These are phyloP conservation scores for Eidolon helvum DNA, from an alignment of 2,113 vertebrate genomes.

Conservation along the genomic window DNA sequence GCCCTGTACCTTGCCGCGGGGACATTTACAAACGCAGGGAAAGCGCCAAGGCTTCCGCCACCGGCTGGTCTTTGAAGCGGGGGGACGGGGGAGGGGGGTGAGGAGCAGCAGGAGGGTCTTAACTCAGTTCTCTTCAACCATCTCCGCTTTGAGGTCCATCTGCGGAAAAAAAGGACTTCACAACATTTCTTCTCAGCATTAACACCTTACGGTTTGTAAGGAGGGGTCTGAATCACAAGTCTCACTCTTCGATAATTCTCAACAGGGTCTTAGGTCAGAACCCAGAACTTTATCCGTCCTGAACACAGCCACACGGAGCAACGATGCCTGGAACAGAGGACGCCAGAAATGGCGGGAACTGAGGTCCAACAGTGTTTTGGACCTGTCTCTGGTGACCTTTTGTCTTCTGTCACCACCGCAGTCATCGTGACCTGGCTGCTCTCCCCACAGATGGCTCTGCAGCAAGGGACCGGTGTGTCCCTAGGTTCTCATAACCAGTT, in stretches of 20 bases:
- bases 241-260: not conserved
- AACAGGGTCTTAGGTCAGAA: not conserved
- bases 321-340: fast-evolving
- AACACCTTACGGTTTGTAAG: fast-evolving
- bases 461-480: fast-evolving
- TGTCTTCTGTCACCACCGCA: not conserved
- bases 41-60: not conserved
- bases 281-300: not conserved
- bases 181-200: fast-evolving
- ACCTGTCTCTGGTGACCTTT: not conserved
- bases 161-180: fast-evolving
- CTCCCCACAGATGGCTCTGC: too few species aligned
- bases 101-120: fast-evolving
- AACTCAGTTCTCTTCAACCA: fast-evolving
- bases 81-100: fast-evolving
- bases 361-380: too few species aligned
- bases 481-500: fast-evolving
- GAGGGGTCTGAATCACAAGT: not conserved
- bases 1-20: fast-evolving
- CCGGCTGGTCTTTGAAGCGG: too few species aligned
- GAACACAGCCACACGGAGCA: fast-evolving
- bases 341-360: fast-evolving
- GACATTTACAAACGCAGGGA: not conserved
- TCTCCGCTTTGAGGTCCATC: fast-evolving
- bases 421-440: fast-evolving